A percentile compares a stretch with the other conserved stretches of the same genome.
Evolutionary conservation across 2,888 invertebrate genomes (phyloP).

Genomic region (Heliconius erato): DNA sequence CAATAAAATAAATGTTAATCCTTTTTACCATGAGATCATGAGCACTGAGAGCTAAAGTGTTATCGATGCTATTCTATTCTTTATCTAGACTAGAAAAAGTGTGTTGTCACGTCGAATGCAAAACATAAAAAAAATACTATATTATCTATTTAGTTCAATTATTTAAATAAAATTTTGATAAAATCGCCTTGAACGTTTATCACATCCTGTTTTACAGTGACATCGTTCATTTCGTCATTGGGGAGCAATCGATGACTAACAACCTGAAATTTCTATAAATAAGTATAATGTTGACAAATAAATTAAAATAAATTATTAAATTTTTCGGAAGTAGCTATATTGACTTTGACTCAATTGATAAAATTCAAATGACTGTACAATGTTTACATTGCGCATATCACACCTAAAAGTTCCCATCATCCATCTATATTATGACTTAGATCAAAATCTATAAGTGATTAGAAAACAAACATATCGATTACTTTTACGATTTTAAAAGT

Average conservation of each 20-base stretch:
- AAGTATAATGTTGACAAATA: neutral
- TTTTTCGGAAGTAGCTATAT: neutral
- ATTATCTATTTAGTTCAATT: conserved; percentile 12
- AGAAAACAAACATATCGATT: neutral
- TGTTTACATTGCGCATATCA: neutral
- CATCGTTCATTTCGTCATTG: neutral
- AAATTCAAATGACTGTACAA: neutral
- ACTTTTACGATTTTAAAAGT: no score
- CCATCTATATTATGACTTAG: neutral
- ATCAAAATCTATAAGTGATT: neutral
- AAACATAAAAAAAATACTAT: no score
- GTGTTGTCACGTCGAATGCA: neutral
- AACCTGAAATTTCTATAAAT: conserved; percentile 6
- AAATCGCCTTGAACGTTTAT: conserved; percentile 13
- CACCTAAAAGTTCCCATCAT: no score
- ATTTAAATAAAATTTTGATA: conserved; percentile 13
- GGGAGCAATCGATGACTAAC: conserved; percentile 5
- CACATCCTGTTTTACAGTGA: conserved; percentile 14
- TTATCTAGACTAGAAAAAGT: neutral
- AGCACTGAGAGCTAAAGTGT: neutral
- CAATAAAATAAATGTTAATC: neutral
- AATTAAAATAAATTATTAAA: neutral
- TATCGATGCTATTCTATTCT: neutral
- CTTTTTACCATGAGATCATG: neutral
- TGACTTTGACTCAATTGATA: neutral